These are phyloP conservation scores for Aythya baeri DNA, from an alignment of 2,113 vertebrate genomes.

Conservation along the genomic window DNA sequence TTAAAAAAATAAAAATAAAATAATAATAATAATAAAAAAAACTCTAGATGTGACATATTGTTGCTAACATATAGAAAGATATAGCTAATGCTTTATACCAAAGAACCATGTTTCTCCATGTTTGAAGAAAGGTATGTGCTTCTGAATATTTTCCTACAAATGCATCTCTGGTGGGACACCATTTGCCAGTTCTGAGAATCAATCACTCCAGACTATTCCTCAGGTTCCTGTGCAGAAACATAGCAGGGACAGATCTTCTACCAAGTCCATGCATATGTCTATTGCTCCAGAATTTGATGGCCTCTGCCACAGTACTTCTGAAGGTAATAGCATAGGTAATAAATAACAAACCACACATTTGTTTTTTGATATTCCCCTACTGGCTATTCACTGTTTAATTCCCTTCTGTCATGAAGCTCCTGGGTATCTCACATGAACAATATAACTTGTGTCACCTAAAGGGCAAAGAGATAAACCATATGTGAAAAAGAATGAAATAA, in stretches of 20 bases:
- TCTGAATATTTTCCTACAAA: not conserved
- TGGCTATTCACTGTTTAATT: slow-evolving; percentile 2
- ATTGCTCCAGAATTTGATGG: not conserved
- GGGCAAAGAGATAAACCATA: slow-evolving; percentile 53
- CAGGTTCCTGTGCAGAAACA: not conserved
- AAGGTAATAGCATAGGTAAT: not conserved
- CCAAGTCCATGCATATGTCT: not conserved
- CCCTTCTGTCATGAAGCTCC: slow-evolving; percentile 30
- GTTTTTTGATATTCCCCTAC: slow-evolving; percentile 28
- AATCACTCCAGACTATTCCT: not conserved
- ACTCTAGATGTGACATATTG: not conserved
- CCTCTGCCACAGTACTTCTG: not conserved
- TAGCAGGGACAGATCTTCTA: not conserved
- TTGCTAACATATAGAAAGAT: not conserved
- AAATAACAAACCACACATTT: not conserved
- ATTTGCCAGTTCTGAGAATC: not conserved
- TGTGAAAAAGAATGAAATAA: slow-evolving; percentile 37
- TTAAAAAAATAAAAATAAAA: not conserved
- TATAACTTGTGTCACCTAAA: slow-evolving; percentile 26
- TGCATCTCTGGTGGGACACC: not conserved
- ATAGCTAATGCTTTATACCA: not conserved
- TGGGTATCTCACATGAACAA: not conserved
- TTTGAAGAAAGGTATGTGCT: not conserved
- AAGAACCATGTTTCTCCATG: not conserved
- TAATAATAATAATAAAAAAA: not conserved